These are phyloP conservation scores for Glyptemys insculpta DNA, from an alignment of 2,797 vertebrate species.

Conservation along the genomic window DNA sequence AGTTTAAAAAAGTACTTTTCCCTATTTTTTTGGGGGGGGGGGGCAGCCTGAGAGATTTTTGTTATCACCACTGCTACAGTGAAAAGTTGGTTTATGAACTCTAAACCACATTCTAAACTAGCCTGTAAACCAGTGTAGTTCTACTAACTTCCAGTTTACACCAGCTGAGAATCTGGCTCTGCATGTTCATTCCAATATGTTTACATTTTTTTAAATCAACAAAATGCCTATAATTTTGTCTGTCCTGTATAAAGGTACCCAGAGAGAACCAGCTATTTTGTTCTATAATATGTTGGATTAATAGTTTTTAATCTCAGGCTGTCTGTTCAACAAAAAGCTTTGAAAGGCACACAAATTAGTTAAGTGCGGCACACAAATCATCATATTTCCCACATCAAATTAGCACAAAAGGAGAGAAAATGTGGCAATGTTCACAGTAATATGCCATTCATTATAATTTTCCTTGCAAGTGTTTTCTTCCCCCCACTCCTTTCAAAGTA, in stretches of 20 bases:
- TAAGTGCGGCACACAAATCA: not conserved
- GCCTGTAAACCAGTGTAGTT: not conserved
- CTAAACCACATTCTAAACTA: rapidly evolving
- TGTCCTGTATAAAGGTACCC: not conserved
- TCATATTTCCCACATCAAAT: slow-evolving; percentile 9
- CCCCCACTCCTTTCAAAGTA: not conserved
- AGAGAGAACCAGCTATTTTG: not conserved
- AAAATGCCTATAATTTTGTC: not conserved
- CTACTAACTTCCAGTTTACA: not conserved
- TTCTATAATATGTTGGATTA: slow-evolving; percentile 10
- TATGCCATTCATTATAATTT: not conserved
- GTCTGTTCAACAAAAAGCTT: not conserved
- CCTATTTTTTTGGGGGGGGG: not conserved
- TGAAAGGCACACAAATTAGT: slow-evolving; percentile 35
- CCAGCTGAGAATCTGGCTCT: not conserved
- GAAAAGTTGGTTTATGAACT: not conserved
- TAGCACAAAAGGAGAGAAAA: not conserved
- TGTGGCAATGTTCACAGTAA: not conserved
- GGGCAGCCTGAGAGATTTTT: not conserved
- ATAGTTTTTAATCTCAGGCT: slow-evolving; percentile 12
- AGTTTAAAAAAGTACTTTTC: not conserved
- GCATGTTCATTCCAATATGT: not conserved
- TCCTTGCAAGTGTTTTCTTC: not conserved
- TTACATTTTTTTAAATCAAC: not conserved
- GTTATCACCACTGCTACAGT: not conserved